Evolutionary conservation across 2,113 vertebrate species (phyloP).

Genomic region (Hippocampus abdominalis): DNA sequence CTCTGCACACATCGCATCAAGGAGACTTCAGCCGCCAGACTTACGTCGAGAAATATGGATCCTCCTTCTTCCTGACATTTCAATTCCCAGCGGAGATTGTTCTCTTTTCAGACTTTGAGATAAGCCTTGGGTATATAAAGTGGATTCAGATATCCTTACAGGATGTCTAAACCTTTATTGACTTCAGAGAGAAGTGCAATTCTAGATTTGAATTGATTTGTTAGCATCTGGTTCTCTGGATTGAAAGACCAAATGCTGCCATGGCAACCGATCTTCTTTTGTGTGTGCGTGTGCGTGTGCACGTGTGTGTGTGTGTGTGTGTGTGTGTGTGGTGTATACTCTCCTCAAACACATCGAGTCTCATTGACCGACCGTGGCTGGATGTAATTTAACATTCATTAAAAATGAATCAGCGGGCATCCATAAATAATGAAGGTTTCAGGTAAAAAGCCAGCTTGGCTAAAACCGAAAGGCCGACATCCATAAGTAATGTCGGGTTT

Average conservation of each 20-base stretch:
- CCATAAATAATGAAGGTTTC: slow-evolving; percentile 67
- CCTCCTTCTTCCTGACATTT: slow-evolving; percentile 12
- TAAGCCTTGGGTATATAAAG: not conserved
- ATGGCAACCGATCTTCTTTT: slow-evolving; percentile 24
- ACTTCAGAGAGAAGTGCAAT: slow-evolving; percentile 45
- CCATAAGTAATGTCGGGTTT: slow-evolving; percentile 59
- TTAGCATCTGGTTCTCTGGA: slow-evolving; percentile 40
- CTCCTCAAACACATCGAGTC: slow-evolving; percentile 41
- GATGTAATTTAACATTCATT: slow-evolving; percentile 62
- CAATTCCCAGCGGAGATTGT: slow-evolving; percentile 29
- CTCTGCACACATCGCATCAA: not conserved
- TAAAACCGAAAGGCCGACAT: slow-evolving; percentile 56
- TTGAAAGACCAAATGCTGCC: slow-evolving; percentile 34
- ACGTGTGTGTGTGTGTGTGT: slow-evolving; percentile 29
- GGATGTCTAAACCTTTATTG: slow-evolving; percentile 44
- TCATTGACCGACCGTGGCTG: slow-evolving; percentile 42
- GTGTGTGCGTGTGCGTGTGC: slow-evolving; percentile 2
- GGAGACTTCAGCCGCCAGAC: not conserved
- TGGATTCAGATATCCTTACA: slow-evolving; percentile 26
- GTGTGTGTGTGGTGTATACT: slow-evolving; percentile 35
- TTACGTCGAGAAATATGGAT: slow-evolving; percentile 4
- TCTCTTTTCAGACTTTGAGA: slow-evolving; percentile 26
- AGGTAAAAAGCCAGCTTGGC: slow-evolving; percentile 51
- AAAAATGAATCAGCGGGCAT: slow-evolving; percentile 58
- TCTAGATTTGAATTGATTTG: slow-evolving; percentile 55